These are phyloP conservation scores for Prunella fulvescens DNA, from an alignment of 2,113 vertebrate species.

Conservation along the genomic window DNA sequence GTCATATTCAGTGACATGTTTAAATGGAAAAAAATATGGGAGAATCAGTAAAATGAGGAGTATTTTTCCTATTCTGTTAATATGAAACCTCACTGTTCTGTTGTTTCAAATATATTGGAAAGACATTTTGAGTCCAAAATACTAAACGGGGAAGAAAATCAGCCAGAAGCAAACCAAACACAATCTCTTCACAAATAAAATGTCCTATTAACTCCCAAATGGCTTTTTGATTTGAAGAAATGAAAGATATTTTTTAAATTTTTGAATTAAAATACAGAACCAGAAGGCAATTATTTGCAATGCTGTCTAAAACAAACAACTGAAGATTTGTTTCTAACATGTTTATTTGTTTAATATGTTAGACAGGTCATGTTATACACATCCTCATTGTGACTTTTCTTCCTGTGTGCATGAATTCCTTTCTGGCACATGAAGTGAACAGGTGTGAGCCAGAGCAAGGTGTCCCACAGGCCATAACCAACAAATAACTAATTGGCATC, in stretches of 20 bases:
- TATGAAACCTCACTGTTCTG: neutral
- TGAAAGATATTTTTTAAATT: neutral
- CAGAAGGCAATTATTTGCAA: neutral
- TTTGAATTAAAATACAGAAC: neutral
- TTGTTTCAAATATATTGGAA: neutral
- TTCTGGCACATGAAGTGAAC: neutral
- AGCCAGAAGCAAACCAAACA: neutral
- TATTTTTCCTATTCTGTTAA: neutral
- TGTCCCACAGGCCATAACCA: conserved; percentile 32
- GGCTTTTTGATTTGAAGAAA: neutral
- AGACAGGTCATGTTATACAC: neutral
- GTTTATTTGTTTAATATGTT: neutral
- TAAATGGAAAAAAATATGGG: conserved; percentile 18
- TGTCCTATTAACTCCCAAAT: neutral
- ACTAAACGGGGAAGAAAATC: neutral
- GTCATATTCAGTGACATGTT: neutral
- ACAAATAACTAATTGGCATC: conserved; percentile 35
- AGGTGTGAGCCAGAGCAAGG: conserved; percentile 24
- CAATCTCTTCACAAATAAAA: neutral
- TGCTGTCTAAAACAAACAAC: neutral
- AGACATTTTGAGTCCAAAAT: neutral
- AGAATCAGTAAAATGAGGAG: neutral
- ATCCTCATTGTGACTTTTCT: neutral
- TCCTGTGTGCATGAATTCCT: neutral
- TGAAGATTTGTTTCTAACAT: neutral